Percentiles rank a stretch among this genome's conserved stretches.
Conservation (phyloP, 2,797 vertebrate genomes). For the Austrolebias charrua region DNA sequence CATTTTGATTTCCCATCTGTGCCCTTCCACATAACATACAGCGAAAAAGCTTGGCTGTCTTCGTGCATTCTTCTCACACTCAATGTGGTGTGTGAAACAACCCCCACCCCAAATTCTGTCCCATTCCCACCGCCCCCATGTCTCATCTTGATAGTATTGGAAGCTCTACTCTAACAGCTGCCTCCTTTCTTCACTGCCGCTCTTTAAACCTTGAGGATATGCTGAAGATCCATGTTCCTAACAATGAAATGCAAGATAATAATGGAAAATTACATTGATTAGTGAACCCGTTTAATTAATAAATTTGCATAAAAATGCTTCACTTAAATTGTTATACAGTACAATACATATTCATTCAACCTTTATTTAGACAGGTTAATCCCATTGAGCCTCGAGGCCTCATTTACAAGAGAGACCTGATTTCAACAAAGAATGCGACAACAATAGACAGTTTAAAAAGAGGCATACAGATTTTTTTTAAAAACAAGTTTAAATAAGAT, state of each 20-base stretch:
- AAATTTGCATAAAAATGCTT: too few relatives aligned
- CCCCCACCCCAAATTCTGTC: conserved; percentile 58
- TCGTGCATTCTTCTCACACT: conserved; percentile 74
- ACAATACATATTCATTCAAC: too few relatives aligned
- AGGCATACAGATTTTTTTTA: too few relatives aligned
- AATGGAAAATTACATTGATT: neutral
- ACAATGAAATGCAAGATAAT: neutral
- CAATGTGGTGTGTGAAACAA: conserved; percentile 81
- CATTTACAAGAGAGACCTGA: too few relatives aligned
- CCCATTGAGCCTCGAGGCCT: too few relatives aligned
- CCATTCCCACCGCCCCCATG: conserved; percentile 56
- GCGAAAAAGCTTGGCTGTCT: conserved; percentile 64
- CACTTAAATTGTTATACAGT: too few relatives aligned
- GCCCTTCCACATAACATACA: conserved; percentile 67
- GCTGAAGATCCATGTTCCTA: conserved; percentile 20
- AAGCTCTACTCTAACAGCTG: conserved; percentile 74
- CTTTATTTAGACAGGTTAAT: too few relatives aligned
- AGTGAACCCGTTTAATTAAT: too few relatives aligned
- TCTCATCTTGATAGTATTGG: conserved; percentile 68
- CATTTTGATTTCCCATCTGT: conserved; percentile 80
- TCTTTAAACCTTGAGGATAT: conserved; percentile 22
- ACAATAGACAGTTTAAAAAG: too few relatives aligned
- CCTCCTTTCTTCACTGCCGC: conserved; percentile 57
- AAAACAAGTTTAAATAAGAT: too few relatives aligned
- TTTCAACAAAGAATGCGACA: too few relatives aligned